Conservation (phyloP, 2,797 vertebrate genomes). For the Anabas testudineus region DNA sequence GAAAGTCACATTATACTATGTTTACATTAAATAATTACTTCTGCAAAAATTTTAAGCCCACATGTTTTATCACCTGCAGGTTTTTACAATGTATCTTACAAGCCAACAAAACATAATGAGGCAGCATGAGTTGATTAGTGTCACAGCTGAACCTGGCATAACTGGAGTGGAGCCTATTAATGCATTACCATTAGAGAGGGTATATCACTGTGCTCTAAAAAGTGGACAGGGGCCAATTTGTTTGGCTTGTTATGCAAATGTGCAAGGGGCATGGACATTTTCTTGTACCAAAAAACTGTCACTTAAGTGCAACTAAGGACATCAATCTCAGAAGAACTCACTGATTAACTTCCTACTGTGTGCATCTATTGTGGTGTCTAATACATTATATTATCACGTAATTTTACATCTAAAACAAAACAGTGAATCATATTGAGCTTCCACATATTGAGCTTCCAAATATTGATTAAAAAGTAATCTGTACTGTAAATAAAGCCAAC, state of each 20-base stretch:
- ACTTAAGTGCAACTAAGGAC: slow-evolving; percentile 31
- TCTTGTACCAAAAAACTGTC: slow-evolving; percentile 14
- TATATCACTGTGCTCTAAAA: slow-evolving; percentile 52
- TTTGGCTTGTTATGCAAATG: slow-evolving; percentile 73
- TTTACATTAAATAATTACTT: slow-evolving; percentile 24
- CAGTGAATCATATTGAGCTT: no score
- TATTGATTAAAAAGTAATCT: no score
- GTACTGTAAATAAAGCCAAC: no score
- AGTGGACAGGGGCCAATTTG: slow-evolving; percentile 53
- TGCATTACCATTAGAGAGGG: slow-evolving; percentile 57
- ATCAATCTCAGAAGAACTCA: slow-evolving; percentile 21
- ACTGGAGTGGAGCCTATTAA: slow-evolving; percentile 46
- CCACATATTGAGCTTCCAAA: no score
- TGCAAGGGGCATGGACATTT: slow-evolving; percentile 37
- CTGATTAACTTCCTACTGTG: neutral
- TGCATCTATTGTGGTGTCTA: no score
- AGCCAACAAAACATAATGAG: slow-evolving; percentile 34
- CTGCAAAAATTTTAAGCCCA: slow-evolving; percentile 7
- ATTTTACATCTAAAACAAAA: no score
- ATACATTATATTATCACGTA: no score
- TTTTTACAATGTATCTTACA: slow-evolving; percentile 20
- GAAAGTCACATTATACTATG: neutral
- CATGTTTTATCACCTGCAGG: slow-evolving; percentile 22
- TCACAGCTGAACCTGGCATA: slow-evolving; percentile 46
- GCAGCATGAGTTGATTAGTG: slow-evolving; percentile 31